Conservation (phyloP, 1,140 invertebrate species). For the Marisa cornuarietis region DNA sequence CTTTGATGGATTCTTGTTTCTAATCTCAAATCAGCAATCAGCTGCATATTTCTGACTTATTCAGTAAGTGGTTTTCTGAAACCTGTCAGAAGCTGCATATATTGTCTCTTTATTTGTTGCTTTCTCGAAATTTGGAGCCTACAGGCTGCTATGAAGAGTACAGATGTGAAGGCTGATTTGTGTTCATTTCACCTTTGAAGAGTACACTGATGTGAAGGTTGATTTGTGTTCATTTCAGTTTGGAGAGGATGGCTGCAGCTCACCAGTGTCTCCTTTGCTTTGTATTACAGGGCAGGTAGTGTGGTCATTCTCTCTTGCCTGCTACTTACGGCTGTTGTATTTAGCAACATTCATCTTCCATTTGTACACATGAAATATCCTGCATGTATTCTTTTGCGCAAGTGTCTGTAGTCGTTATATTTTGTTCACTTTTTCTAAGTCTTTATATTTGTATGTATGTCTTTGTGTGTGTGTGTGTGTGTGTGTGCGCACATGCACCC, state of each 20-base stretch:
- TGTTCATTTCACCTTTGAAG: background rate
- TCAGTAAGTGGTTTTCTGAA: too few relatives aligned
- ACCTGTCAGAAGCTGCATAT: too few relatives aligned
- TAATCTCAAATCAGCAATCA: too few relatives aligned
- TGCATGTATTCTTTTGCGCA: background rate
- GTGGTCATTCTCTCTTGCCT: background rate
- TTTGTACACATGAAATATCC: background rate
- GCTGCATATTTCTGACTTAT: too few relatives aligned
- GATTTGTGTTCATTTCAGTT: slow-evolving; percentile 15
- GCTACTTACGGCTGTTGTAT: background rate
- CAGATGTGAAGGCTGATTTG: background rate
- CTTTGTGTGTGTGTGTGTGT: background rate
- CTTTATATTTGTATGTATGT: background rate
- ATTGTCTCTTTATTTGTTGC: too few relatives aligned
- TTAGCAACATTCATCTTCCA: background rate
- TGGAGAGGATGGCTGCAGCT: slow-evolving; percentile 9
- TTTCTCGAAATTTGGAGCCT: too few relatives aligned
- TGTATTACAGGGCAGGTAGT: slow-evolving; percentile 1
- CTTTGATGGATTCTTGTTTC: background rate
- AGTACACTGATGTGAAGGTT: background rate
- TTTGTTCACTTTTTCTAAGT: background rate
- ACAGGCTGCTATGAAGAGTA: background rate
- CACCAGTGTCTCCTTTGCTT: slow-evolving; percentile 21
- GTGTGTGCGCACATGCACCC: background rate
- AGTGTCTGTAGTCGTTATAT: background rate